Evolutionary conservation across 2,797 vertebrate species (phyloP), one percentile per base, ranked within the genome.

Genomic region (Paedocypris micromegethes): DNA sequence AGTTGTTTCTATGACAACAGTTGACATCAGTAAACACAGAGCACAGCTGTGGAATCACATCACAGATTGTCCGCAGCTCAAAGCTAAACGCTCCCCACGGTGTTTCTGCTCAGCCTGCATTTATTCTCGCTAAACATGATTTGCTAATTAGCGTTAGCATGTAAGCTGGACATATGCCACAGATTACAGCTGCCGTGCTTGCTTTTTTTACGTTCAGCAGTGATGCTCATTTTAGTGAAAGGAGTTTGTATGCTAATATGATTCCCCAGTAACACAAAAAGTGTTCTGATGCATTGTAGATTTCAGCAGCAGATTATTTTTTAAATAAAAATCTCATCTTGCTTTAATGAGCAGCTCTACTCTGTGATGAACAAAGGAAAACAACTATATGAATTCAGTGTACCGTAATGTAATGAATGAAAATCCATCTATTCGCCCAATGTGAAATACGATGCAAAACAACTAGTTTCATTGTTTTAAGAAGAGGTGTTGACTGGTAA

Each of bases 221-320:
- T n/a, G 9, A 5, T 48, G 38, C 41, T 61, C 47, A 50, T 50
- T 23, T 61, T 4, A 3, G 4, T 23, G 37, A 7, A 2, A 49
- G 41, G 37, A 44, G 52, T 57, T 57, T 61, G 52, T 8, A 57
- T 68, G 65, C 51, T 73, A 73, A 73, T 58, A 43, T 41, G 23
- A 72, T 67, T 62, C 41, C 5, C 9, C 45, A 51, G 67, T 72
- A 7, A 63, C 65, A 68, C 23, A 67, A 68, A 58, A 54, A 37
- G 37, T 46, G 42, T 41, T 58, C 52, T 57, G 47, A 57, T 72
- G 58, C 64, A 67, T 72, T 62, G 23, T 23, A 23, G 23, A 23
- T 23, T 23, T 23, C 23, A 23, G 23, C 23, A 23, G 23, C 23
- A 23, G 23, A 23, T 23, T 23, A 23, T 23, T 23, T 23, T 23